A percentile compares a stretch with the other conserved stretches of the same genome.
Conservation (phyloP, 1,140 invertebrate species). For the Drosophila hydei region DNA sequence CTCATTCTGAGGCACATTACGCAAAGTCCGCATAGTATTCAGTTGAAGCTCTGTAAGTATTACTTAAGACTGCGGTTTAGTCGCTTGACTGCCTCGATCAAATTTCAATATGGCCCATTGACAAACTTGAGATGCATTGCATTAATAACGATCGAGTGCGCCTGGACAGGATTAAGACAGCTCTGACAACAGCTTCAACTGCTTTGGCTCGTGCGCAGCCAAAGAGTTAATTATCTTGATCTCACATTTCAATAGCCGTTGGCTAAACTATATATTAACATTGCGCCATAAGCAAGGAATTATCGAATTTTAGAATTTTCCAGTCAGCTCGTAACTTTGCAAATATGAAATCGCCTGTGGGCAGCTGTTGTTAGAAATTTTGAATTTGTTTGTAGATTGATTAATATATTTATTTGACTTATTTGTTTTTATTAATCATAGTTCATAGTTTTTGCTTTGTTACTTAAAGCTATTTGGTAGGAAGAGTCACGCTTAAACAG, state of each 20-base stretch:
- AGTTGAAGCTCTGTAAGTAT: constrained; percentile 10
- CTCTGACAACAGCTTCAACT: neutral
- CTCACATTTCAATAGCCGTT: constrained; percentile 34
- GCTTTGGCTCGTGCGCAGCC: constrained; percentile 36
- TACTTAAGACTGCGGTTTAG: constrained; percentile 21
- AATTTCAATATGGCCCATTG: constrained; percentile 33
- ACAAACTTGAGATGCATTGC: constrained; percentile 42
- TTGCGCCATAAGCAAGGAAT: too few relatives aligned
- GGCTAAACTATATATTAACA: neutral
- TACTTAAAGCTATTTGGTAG: too few relatives aligned
- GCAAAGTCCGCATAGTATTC: constrained; percentile 25
- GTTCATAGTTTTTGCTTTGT: too few relatives aligned
- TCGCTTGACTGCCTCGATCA: constrained; percentile 33
- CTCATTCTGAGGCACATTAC: constrained; percentile 18
- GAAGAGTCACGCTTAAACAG: too few relatives aligned
- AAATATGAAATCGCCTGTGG: too few relatives aligned
- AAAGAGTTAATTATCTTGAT: constrained; percentile 33
- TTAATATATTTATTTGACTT: too few relatives aligned
- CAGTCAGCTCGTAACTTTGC: too few relatives aligned
- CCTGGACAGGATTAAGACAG: constrained; percentile 6
- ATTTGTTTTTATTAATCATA: too few relatives aligned
- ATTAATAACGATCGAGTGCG: constrained; percentile 45
- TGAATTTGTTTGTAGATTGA: too few relatives aligned
- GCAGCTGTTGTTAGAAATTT: too few relatives aligned
- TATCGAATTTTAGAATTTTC: too few relatives aligned